Base-by-base conservation (phyloP, 2,888 invertebrate species). In the Isotomurus palustris region DNA sequence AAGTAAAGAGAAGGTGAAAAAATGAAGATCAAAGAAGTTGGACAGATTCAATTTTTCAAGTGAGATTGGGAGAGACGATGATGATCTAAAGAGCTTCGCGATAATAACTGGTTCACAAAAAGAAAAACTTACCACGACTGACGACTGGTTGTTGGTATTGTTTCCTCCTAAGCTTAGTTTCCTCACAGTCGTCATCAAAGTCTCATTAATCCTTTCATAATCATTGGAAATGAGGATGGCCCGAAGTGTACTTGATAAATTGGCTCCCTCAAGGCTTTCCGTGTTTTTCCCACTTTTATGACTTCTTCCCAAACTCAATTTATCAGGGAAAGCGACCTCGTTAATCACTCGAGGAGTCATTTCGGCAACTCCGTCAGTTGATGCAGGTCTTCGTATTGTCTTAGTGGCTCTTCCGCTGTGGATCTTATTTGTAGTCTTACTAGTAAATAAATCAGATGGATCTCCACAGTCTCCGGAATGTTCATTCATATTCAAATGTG, bases 131-230 rank as follows among this genome's bases (percentile, higher is more conserved):
- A 43, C 43, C 43, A 43, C 14, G 12, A 21, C 21, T 12, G 21
- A 43, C 14, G 14, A 24, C 24, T 22, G 27, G 47, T 54, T 52
- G 44, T 38, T 43, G 38, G 28, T 36, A 51, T 49, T 43, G 22
- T 21, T 29, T 44, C 21, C 45, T 44, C 28, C 38, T 22, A 28
- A 25, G 44, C 32, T 52, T 24, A 40, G 32, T 54, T 45, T 57
- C 19, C 36, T 51, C 41, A 36, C 35, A 35, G 49, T 40, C 24
- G 41, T 59, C 59, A 62, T 62, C 64, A 67, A 57, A 54, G 60
- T 60, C 60, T 67, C 62, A 58, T 64, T 64, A 64, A 67, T 62
- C 60, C 60, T 60, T 50, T 62, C 56, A 53, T 67, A 67, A 63
- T 67, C 58, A 45, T 56, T 56, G 59, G 53, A 48, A 36, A 53